Evolutionary conservation across 2,888 invertebrate genomes (phyloP).

Genomic region (Serrognathus titanus): DNA sequence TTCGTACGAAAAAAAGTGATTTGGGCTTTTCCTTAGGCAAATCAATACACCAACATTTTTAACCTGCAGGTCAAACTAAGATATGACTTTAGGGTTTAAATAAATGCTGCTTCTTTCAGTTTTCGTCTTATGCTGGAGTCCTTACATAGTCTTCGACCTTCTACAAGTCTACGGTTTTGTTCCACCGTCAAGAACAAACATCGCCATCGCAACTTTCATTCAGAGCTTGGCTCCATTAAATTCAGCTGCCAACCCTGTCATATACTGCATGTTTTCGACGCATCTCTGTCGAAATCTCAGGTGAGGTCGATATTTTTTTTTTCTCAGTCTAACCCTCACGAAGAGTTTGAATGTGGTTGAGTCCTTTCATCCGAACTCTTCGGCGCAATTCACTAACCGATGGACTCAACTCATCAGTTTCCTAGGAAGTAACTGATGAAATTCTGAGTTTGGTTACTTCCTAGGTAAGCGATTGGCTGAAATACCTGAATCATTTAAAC

Average conservation of each 20-base stretch:
- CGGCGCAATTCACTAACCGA: neutral
- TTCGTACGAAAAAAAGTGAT: too few species aligned
- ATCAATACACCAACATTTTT: too few species aligned
- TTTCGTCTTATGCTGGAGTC: slow-evolving; percentile 94
- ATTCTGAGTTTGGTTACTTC: slow-evolving; percentile 3
- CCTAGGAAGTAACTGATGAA: neutral
- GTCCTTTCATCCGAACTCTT: too few species aligned
- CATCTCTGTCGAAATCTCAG: slow-evolving; percentile 83
- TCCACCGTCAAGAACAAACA: slow-evolving; percentile 75
- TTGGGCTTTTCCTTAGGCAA: too few species aligned
- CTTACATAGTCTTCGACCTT: slow-evolving; percentile 90
- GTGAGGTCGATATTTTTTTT: slow-evolving; percentile 49
- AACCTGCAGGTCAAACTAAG: too few species aligned
- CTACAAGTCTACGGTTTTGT: slow-evolving; percentile 87
- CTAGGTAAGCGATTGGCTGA: slow-evolving; percentile 8
- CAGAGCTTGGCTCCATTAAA: slow-evolving; percentile 91
- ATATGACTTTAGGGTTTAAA: neutral
- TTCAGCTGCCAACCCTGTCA: slow-evolving; percentile 92
- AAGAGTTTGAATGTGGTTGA: too few species aligned
- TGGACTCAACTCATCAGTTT: neutral
- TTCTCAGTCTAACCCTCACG: too few species aligned
- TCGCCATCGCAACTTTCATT: slow-evolving; percentile 87
- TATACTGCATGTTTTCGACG: slow-evolving; percentile 92
- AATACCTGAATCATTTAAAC: neutral
- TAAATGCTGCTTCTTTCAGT: slow-evolving; percentile 62